phyloP scores from a whole-genome alignment of 2,113 vertebrate genomes.

The Lamprologus lemairii region DNA sequence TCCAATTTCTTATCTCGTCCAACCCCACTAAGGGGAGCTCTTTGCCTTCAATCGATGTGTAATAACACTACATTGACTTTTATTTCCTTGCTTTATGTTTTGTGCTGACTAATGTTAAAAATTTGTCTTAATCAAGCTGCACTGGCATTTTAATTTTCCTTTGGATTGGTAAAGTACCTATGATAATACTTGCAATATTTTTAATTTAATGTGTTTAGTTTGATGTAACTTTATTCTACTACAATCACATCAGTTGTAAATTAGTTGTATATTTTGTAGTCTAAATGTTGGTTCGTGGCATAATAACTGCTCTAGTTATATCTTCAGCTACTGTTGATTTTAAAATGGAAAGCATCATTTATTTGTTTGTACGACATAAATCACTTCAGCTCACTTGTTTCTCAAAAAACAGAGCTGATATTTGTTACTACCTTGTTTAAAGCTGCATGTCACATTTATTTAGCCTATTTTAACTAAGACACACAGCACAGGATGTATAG shows the following conservation, averaged over 20 bases:
- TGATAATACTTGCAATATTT: neutral
- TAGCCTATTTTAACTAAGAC: neutral
- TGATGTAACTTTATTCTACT: neutral
- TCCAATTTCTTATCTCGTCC: neutral
- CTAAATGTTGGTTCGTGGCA: neutral
- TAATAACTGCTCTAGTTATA: neutral
- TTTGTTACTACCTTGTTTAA: neutral
- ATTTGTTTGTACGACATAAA: neutral
- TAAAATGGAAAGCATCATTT: neutral
- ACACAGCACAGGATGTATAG: neutral
- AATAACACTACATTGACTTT: neutral
- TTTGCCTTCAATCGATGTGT: neutral
- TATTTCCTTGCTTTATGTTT: neutral
- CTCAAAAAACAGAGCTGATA: neutral
- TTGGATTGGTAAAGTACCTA: neutral
- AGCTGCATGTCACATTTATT: neutral
- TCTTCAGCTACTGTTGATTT: neutral
- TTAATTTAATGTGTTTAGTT: neutral
- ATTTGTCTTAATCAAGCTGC: neutral
- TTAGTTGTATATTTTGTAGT: neutral
- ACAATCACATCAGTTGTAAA: neutral
- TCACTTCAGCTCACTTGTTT: neutral
- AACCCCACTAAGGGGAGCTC: neutral
- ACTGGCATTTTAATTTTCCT: neutral
- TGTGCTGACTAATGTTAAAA: neutral